phyloP scores from a whole-genome alignment of 2,888 invertebrate genomes.

The Teinopalpus imperialis region DNA sequence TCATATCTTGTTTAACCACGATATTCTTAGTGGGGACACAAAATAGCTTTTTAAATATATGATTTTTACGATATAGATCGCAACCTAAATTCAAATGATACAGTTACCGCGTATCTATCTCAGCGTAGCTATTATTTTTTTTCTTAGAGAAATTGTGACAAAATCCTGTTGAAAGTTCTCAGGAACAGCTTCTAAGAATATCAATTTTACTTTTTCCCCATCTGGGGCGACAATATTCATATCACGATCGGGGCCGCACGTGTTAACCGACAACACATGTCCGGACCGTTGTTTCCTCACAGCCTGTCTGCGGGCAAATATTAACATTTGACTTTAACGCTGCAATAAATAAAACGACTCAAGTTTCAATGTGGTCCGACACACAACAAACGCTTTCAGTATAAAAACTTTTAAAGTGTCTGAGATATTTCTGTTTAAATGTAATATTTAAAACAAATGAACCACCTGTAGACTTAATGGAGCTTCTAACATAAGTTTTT shows the following conservation, averaged over 20 bases:
- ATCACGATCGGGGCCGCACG: conserved; percentile 75
- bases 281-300: conserved; percentile 24
- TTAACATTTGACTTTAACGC: conserved; percentile 38
- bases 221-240: conserved; percentile 67
- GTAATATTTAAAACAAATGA: too few relatives aligned
- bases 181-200: conserved; percentile 56
- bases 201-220: conserved; percentile 79
- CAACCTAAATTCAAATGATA: conserved; percentile 7
- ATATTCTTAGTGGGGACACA: too few relatives aligned
- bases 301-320: conserved; percentile 41
- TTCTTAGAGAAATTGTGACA: conserved; percentile 31
- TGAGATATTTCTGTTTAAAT: too few relatives aligned
- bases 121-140: conserved; percentile 8
- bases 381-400: neutral
- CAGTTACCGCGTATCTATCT: conserved; percentile 12
- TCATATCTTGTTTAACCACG: too few relatives aligned
- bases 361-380: neutral
- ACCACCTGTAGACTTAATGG: too few relatives aligned
- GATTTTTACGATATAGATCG: too few relatives aligned
- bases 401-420: too few relatives aligned
- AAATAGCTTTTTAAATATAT: too few relatives aligned
- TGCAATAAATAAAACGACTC: neutral
- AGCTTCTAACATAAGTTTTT: too few relatives aligned
- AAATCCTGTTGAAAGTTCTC: conserved; percentile 75
- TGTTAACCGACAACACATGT: conserved; percentile 49